Base-by-base conservation (phyloP, 2,888 invertebrate genomes). In the Cheilosia impressa region DNA sequence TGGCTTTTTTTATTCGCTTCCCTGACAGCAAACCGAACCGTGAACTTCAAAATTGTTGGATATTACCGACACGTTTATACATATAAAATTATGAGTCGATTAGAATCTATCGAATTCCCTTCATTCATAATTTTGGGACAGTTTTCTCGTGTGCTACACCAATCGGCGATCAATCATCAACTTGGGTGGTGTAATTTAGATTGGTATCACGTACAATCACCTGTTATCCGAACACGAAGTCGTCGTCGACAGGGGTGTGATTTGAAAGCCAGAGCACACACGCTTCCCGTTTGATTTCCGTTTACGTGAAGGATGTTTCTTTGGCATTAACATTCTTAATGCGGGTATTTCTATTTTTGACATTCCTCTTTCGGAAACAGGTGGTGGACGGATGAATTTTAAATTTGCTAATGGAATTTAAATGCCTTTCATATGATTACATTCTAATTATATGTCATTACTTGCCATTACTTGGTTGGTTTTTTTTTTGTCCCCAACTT, bases 121-220 rank as follows among this genome's bases (percentile, higher is more conserved):
- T 27, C 19, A 68, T 77, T 77, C 52, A 58, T 19, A 63, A 55
- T 38, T 58, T 55, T 71, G 10, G 22, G 41, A 5, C 10, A 9
- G 41, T 66, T 76, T 31, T 27, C 60, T 27, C 58, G 24, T 55
- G 57, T 65, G 38, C 43, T 57, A 24, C 55, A 66, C 22, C 60
- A 17, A 50, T 65, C 50, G 31, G 10, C 19, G 53, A 68, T 68
- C 76, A 60, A 69, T 62, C 45, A 69, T 55, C 41, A n/a, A 13
- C 57, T 47, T 13, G 31, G 27, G 34, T 27, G 58, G 41, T 31
- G 53, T 53, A 52, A 69, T 68, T 77, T 45, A 53, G 62, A 77
- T 69, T 62, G 45, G 27, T 62, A 77, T 69, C 76, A 76, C 76
- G 76, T 68, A 52, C 34, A 41, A 24, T 60, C 68, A 69, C 77